phyloP scores from a whole-genome alignment of 2,797 vertebrate species.

The Chromobotia macracanthus region DNA sequence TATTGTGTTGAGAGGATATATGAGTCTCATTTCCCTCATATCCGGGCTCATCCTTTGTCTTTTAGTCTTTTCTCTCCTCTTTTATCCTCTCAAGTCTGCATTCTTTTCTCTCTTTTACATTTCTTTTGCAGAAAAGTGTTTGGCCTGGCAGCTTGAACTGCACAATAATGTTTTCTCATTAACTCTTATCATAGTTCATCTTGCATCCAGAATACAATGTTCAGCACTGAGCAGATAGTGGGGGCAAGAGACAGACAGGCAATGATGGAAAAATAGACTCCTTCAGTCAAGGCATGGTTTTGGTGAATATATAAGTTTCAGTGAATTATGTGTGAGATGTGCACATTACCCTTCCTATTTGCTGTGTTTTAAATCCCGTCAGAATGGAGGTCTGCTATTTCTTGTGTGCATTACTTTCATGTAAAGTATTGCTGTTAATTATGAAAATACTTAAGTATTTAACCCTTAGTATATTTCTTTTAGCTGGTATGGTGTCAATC shows the following conservation, averaged over 20 bases:
- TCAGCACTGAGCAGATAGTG: conserved; percentile 49
- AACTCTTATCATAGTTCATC: conserved; percentile 85
- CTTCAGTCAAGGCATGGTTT: conserved; percentile 56
- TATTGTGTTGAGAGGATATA: too few species aligned
- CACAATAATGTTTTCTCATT: conserved; percentile 79
- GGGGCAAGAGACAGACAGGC: conserved; percentile 63
- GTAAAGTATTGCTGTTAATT: too few species aligned
- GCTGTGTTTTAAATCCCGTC: too few species aligned
- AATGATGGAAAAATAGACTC: conserved; percentile 67
- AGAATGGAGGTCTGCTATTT: too few species aligned
- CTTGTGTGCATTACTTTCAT: too few species aligned
- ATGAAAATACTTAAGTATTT: too few species aligned
- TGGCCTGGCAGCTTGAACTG: conserved; percentile 61
- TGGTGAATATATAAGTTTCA: conserved; percentile 65
- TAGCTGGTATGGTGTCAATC: too few species aligned
- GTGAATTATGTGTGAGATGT: too few species aligned
- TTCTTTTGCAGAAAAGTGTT: conserved; percentile 74
- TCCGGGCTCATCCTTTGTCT: conserved; percentile 39
- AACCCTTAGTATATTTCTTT: too few species aligned
- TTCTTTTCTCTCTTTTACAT: conserved; percentile 69
- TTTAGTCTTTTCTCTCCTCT: conserved; percentile 34
- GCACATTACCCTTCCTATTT: too few species aligned
- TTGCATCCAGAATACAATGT: conserved; percentile 73
- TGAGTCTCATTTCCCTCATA: conserved; percentile 36
- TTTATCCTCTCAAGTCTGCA: conserved; percentile 34